phyloP scores from a whole-genome alignment of 2,113 vertebrate genomes.

The Chaenocephalus aceratus region DNA sequence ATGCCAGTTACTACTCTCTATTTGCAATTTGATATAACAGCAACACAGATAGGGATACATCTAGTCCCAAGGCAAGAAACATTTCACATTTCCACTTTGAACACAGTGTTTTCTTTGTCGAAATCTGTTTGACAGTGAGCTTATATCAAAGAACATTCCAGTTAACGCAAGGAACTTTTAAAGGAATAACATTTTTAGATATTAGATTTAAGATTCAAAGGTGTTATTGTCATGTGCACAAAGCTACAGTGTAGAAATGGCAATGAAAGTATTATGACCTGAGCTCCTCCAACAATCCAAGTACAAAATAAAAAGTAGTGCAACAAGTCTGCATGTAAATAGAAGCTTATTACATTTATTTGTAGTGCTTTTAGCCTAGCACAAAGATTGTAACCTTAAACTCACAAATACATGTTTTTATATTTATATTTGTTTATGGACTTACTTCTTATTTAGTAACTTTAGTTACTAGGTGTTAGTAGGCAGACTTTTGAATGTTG shows the following conservation, averaged over 20 bases:
- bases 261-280: too few species aligned
- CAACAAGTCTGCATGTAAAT: too few species aligned
- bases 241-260: too few species aligned
- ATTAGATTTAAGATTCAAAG: too few species aligned
- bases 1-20: background rate
- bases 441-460: background rate
- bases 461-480: background rate
- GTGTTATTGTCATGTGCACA: too few species aligned
- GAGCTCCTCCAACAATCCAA: too few species aligned
- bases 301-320: too few species aligned
- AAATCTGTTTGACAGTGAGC: background rate
- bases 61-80: constrained; percentile 1
- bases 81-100: constrained; percentile 18
- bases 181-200: too few species aligned
- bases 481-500: background rate
- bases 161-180: background rate
- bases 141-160: background rate
- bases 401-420: background rate
- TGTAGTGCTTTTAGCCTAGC: too few species aligned
- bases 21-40: constrained; percentile 22
- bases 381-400: background rate
- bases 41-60: background rate
- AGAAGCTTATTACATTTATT: too few species aligned
- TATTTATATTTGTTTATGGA: background rate
- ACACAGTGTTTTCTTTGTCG: background rate